Conservation (phyloP, 2,888 invertebrate genomes). For the Anthophora plumipes region DNA sequence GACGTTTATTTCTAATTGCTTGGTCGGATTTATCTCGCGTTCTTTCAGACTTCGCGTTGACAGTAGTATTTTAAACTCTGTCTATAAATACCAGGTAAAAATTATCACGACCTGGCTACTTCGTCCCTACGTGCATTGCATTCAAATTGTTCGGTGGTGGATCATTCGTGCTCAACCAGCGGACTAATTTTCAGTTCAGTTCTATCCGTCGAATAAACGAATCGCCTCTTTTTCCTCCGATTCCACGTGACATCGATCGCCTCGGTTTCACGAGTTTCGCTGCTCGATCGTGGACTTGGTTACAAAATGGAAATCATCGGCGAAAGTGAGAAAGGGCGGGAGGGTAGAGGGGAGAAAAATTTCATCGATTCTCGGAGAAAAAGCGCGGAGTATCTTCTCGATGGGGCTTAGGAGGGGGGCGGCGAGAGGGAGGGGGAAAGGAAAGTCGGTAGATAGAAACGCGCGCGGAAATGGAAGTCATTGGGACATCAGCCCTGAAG, state of each 20-base stretch:
- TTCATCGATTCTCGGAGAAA: too few relatives aligned
- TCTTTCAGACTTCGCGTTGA: slow-evolving; percentile 55
- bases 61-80: slow-evolving; percentile 46
- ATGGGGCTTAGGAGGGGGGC: too few relatives aligned
- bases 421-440: not conserved
- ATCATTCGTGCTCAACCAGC: not conserved
- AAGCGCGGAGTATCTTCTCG: not conserved
- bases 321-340: too few relatives aligned
- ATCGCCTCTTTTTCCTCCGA: too few relatives aligned
- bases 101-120: slow-evolving; percentile 49
- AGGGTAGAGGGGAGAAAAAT: too few relatives aligned
- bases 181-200: too few relatives aligned
- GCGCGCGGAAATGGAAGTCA: slow-evolving; percentile 64
- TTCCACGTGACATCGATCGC: too few relatives aligned
- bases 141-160: slow-evolving; percentile 24
- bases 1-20: slow-evolving; percentile 40
- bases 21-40: slow-evolving; percentile 40
- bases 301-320: too few relatives aligned
- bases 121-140: slow-evolving; percentile 24
- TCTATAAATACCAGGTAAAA: slow-evolving; percentile 54
- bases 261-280: too few relatives aligned
- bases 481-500: slow-evolving; percentile 69
- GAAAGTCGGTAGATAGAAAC: slow-evolving; percentile 4
- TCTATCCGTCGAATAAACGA: too few relatives aligned
- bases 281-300: too few relatives aligned